Evolutionary conservation across 2,888 invertebrate species (phyloP).

Genomic region (Apoda limacodes): DNA sequence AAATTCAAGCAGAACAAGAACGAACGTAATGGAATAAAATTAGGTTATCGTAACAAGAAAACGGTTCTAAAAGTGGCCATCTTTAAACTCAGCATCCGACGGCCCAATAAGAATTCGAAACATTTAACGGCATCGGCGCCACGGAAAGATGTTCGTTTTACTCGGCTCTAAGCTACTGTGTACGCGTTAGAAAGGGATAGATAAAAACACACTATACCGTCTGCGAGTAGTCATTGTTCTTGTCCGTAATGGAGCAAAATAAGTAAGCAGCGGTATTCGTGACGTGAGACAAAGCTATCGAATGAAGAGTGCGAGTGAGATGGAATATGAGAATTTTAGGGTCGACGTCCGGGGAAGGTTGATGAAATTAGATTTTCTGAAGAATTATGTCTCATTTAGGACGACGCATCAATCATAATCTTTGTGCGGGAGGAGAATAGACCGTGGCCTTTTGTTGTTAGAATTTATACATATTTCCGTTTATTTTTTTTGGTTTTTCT

Average conservation of each 20-base stretch:
- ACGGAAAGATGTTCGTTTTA: slow-evolving; percentile 38
- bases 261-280: slow-evolving; percentile 68
- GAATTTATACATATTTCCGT: too few species aligned
- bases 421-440: too few species aligned
- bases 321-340: slow-evolving; percentile 53
- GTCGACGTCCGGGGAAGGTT: slow-evolving; percentile 66
- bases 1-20: slow-evolving; percentile 57
- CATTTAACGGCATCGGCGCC: slow-evolving; percentile 39
- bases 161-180: slow-evolving; percentile 24
- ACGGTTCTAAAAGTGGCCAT: slow-evolving; percentile 60
- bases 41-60: slow-evolving; percentile 66
- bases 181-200: slow-evolving; percentile 40
- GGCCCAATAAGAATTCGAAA: slow-evolving; percentile 62
- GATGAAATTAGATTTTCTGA: slow-evolving; percentile 58
- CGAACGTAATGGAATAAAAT: slow-evolving; percentile 58
- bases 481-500: too few species aligned
- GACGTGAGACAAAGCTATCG: slow-evolving; percentile 53
- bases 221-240: slow-evolving; percentile 65
- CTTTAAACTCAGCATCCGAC: slow-evolving; percentile 48
- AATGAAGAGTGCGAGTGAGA: slow-evolving; percentile 39
- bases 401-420: slow-evolving; percentile 23
- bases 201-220: slow-evolving; percentile 47
- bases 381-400: slow-evolving; percentile 52
- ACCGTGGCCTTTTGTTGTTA: too few species aligned
- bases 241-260: slow-evolving; percentile 66